Base-by-base conservation (phyloP, 2,797 vertebrate genomes). In the Halcyon leucocephala region DNA sequence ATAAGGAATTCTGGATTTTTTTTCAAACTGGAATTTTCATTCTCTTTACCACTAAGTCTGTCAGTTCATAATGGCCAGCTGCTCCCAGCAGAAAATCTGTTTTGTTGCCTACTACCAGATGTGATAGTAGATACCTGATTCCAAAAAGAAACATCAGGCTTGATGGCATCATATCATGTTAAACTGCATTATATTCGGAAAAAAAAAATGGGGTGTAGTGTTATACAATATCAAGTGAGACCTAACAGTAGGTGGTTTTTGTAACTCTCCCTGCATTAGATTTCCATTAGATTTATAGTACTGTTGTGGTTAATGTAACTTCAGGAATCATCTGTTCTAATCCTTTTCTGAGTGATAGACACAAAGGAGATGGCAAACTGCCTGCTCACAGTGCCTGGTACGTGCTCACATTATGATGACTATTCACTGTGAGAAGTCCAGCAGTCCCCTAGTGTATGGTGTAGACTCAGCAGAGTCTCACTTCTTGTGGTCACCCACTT, bases 401-500 rank as follows among this genome's bases (percentile, higher is more conserved):
- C 3, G 42, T 26, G 31, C 31, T 78, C 29, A 18, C 2, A 1
- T 7, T 20, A 2, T 7, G 29, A n/a, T n/a, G 39, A 7, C 22
- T 60, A 3, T 37, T 64, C 13, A 33, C 21, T 7, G 0, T 5
- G 5, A 55, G 24, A 49, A 61, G 24, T 37, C 60, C 69, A 66
- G 10, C n/a, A 24, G 17, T 49, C 7, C 48, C 18, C 39, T 31
- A 7, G 6, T 25, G 6, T 4, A 1, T 14, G n/a, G 16, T 15
- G 10, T 7, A 9, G 12, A 14, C 31, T 65, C 60, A 77, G 26
- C 17, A 65, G 28, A n/a, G 21, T 46, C 55, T 74, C 20, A 6
- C n/a, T 66, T 41, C 55, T 69, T 1, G 0, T 58, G 60, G 25
- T 70, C 65, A 62, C 42, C 16, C 33, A 39, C 33, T 62, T 44